phyloP scores from a whole-genome alignment of 2,888 invertebrate genomes.

The Ectropis crepuscularia region DNA sequence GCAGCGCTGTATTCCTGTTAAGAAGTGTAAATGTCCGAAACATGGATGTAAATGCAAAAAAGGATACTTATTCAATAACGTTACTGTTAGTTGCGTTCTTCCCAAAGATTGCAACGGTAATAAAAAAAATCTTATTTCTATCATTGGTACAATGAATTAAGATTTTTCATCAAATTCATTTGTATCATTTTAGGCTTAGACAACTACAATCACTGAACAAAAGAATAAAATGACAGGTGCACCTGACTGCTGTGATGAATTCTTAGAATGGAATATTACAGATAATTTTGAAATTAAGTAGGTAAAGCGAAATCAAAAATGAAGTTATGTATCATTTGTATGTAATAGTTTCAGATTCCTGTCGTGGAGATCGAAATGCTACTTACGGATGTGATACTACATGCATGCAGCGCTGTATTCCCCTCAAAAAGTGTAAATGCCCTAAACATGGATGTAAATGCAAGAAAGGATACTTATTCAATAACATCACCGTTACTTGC shows the following conservation, averaged over 20 bases:
- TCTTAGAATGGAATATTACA: background rate
- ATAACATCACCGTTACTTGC: too few relatives aligned
- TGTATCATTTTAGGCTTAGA: background rate
- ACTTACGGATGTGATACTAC: too few relatives aligned
- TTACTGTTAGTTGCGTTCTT: slow-evolving; percentile 19
- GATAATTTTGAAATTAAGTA: too few relatives aligned
- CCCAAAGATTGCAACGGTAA: slow-evolving; percentile 24
- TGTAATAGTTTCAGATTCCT: too few relatives aligned
- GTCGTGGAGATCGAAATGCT: too few relatives aligned
- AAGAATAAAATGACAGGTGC: background rate
- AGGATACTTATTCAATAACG: slow-evolving; percentile 29
- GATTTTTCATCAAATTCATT: background rate
- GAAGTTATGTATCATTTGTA: too few relatives aligned
- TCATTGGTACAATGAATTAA: too few relatives aligned
- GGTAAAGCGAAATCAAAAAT: too few relatives aligned
- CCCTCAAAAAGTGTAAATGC: too few relatives aligned
- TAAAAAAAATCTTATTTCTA: background rate
- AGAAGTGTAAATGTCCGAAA: slow-evolving; percentile 22
- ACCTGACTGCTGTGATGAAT: background rate
- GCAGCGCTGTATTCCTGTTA: slow-evolving; percentile 37
- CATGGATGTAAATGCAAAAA: slow-evolving; percentile 44
- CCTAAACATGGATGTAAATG: too few relatives aligned
- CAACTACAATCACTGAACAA: background rate
- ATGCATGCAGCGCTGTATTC: too few relatives aligned
- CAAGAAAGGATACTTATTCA: too few relatives aligned